Percentiles rank a stretch among this genome's conserved stretches.
These are phyloP conservation scores for Oscheius onirici DNA, from an alignment of 2,888 invertebrate genomes.

Conservation along the genomic window DNA sequence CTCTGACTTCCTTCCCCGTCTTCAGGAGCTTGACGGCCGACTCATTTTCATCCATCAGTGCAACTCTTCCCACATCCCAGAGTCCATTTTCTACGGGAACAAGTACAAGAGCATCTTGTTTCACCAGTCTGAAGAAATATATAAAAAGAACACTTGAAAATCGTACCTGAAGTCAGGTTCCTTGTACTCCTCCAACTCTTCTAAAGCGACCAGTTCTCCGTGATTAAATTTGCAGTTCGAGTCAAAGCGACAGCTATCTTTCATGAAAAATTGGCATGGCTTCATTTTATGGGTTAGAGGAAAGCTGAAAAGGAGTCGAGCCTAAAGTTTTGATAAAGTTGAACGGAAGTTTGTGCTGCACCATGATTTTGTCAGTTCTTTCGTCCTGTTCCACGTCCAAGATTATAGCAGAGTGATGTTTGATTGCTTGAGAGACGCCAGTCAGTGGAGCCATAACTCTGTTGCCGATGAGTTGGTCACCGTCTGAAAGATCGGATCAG, in stretches of 20 bases:
- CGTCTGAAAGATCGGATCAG: neutral
- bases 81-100: conserved; percentile 37
- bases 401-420: conserved; percentile 50
- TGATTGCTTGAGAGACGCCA: conserved; percentile 13
- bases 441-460: conserved; percentile 39
- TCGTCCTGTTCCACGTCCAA: conserved; percentile 34
- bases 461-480: conserved; percentile 37
- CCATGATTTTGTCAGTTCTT: neutral
- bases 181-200: conserved; percentile 44
- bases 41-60: conserved; percentile 44
- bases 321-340: conserved; percentile 27
- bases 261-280: conserved; percentile 48
- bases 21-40: conserved; percentile 51
- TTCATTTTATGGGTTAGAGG: conserved; percentile 51
- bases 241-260: conserved; percentile 44
- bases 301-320: conserved; percentile 51
- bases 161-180: conserved; percentile 47
- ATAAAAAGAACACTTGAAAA: neutral
- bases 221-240: conserved; percentile 52
- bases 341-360: neutral
- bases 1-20: conserved; percentile 39
- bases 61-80: conserved; percentile 53
- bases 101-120: conserved; percentile 41
- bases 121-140: conserved; percentile 14
- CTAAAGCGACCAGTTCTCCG: conserved; percentile 45